Evolutionary conservation across 2,797 vertebrate species (phyloP).

Genomic region (Gouania willdenowi): DNA sequence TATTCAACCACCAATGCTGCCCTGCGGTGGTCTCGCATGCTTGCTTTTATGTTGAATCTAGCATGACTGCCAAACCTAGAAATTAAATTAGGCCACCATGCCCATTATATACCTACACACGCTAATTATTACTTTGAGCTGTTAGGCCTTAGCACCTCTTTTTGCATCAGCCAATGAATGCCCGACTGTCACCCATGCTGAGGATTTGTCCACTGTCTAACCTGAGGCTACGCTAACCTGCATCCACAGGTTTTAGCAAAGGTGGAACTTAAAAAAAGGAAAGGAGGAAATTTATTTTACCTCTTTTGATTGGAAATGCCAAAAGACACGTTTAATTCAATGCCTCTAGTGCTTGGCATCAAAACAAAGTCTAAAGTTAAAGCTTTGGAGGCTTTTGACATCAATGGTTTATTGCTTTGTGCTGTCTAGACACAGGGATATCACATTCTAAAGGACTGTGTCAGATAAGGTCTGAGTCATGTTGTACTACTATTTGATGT

Average conservation of each 20-base stretch:
- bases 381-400: slow-evolving; percentile 1
- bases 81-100: slow-evolving; percentile 36
- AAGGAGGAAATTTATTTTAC: slow-evolving; percentile 13
- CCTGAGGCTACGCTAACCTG: slow-evolving; percentile 10
- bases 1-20: slow-evolving; percentile 37
- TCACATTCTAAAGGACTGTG: slow-evolving; percentile 7
- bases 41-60: slow-evolving; percentile 43
- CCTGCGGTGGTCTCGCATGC: slow-evolving; percentile 45
- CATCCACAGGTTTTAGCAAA: neutral
- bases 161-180: slow-evolving; percentile 16
- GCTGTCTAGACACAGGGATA: slow-evolving; percentile 4
- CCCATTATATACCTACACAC: slow-evolving; percentile 24
- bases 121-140: slow-evolving; percentile 34
- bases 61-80: slow-evolving; percentile 17
- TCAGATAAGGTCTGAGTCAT: slow-evolving; percentile 1
- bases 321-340: neutral
- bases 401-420: slow-evolving; percentile 11
- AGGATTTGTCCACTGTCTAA: slow-evolving; percentile 27
- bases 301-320: neutral
- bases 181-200: slow-evolving; percentile 22
- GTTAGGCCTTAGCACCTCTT: slow-evolving; percentile 27
- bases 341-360: too few relatives aligned
- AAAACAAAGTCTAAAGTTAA: neutral
- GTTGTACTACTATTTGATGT: slow-evolving; percentile 15
- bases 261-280: neutral